These are phyloP conservation scores for Antechinus stuartii DNA, from an alignment of 2,113 vertebrate species.

Conservation along the genomic window DNA sequence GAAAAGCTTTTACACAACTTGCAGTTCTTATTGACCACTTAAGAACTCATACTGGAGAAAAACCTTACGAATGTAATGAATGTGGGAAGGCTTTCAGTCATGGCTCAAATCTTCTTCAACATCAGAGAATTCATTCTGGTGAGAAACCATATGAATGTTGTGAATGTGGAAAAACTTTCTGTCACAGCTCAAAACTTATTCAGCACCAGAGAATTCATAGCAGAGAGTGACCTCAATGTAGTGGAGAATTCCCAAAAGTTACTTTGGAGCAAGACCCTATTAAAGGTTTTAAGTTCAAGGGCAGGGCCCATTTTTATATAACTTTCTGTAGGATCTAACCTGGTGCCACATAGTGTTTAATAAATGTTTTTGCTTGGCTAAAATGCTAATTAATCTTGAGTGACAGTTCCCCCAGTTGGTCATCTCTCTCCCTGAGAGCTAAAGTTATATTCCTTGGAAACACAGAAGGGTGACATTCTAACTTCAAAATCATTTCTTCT, in stretches of 20 bases:
- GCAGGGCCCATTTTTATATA: conserved; percentile 22
- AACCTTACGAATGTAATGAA: conserved; percentile 60
- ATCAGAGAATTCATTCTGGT: conserved; percentile 72
- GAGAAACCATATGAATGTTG: conserved; percentile 49
- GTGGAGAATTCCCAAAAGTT: not conserved
- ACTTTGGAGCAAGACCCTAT: not conserved
- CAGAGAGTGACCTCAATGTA: not conserved
- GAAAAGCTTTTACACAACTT: conserved; percentile 64
- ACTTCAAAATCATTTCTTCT: not conserved
- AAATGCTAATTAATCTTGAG: not conserved
- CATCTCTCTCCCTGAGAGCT: not conserved
- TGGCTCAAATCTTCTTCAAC: conserved; percentile 67
- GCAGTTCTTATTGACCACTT: conserved; percentile 63
- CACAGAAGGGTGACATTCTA: not conserved
- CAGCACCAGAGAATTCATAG: conserved; percentile 41
- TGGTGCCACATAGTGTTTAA: not conserved
- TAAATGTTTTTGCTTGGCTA: not conserved
- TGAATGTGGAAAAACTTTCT: conserved; percentile 59
- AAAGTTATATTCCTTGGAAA: not conserved
- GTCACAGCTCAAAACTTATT: conserved; percentile 48
- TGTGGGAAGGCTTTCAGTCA: conserved; percentile 83
- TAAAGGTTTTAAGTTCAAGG: not conserved
- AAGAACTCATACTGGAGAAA: conserved; percentile 67
- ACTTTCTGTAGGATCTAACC: conserved; percentile 36
- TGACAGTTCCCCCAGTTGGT: not conserved